Evolutionary conservation across 2,888 invertebrate species (phyloP).

Genomic region (Agrilus biguttatus): DNA sequence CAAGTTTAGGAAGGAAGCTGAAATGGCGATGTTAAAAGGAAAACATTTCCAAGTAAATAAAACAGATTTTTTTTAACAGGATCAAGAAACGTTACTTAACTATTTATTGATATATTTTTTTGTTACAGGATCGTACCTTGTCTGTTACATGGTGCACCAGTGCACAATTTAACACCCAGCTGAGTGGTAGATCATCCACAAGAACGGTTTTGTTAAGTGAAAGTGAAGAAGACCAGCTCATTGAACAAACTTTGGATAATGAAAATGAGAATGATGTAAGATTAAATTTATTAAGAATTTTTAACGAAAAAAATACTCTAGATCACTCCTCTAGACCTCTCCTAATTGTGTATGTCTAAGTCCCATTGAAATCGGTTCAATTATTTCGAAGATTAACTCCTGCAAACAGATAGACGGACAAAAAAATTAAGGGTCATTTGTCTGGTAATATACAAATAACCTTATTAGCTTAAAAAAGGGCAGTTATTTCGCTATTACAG

Average conservation of each 20-base stretch:
- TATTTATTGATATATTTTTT: conserved; percentile 5
- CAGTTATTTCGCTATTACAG: too few species aligned
- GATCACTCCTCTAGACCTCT: too few species aligned
- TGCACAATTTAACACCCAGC: conserved; percentile 20
- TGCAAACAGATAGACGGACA: too few species aligned
- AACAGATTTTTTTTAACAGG: too few species aligned
- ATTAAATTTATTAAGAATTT: too few species aligned
- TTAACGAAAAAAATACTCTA: too few species aligned
- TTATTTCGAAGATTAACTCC: too few species aligned
- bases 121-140: conserved; percentile 26
- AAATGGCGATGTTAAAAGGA: conserved; percentile 61
- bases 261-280: conserved; percentile 32
- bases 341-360: too few species aligned
- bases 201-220: conserved; percentile 27
- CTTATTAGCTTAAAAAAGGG: too few species aligned
- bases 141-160: conserved; percentile 29
- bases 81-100: neutral
- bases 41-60: conserved; percentile 54
- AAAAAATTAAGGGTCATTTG: too few species aligned
- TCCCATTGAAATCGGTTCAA: too few species aligned
- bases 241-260: conserved; percentile 28
- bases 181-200: conserved; percentile 17
- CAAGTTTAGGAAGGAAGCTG: conserved; percentile 63
- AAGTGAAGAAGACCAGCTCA: conserved; percentile 30
- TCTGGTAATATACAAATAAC: too few species aligned